Conservation (phyloP, 2,113 vertebrate species). For the Psittacula cyanocephala region DNA sequence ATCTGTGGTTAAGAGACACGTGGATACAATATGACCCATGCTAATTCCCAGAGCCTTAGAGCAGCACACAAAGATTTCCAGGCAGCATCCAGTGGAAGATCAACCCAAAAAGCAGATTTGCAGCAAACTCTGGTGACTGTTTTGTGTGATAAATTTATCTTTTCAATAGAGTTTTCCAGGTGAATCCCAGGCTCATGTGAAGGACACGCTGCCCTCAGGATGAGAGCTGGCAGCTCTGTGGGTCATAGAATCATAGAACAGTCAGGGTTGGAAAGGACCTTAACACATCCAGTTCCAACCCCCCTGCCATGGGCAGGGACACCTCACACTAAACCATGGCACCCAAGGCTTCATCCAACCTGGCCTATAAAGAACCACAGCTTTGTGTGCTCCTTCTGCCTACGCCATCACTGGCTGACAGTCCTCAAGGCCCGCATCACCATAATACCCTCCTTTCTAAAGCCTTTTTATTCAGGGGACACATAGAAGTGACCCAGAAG, state of each 20-base stretch:
- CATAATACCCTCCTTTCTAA: too few species aligned
- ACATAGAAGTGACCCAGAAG: background rate
- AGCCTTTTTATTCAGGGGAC: background rate
- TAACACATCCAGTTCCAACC: too few species aligned
- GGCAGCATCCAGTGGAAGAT: background rate
- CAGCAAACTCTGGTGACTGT: background rate
- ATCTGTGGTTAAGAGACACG: background rate
- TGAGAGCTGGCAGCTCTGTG: rapidly evolving
- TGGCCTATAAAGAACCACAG: background rate
- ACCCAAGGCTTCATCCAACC: too few species aligned
- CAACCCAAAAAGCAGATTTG: background rate
- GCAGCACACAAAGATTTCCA: background rate
- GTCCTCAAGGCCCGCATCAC: background rate
- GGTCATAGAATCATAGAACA: background rate
- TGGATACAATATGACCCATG: background rate
- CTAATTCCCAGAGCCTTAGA: background rate
- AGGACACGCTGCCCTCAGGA: rapidly evolving
- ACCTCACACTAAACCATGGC: too few species aligned
- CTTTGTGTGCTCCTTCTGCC: rapidly evolving
- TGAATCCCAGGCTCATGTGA: background rate
- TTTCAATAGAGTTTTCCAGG: background rate
- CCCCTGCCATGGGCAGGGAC: too few species aligned
- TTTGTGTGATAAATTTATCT: background rate
- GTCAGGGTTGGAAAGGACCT: too few species aligned
- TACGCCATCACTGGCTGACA: too few species aligned